phyloP scores from a whole-genome alignment of 2,797 vertebrate genomes.

The Austrolebias charrua region DNA sequence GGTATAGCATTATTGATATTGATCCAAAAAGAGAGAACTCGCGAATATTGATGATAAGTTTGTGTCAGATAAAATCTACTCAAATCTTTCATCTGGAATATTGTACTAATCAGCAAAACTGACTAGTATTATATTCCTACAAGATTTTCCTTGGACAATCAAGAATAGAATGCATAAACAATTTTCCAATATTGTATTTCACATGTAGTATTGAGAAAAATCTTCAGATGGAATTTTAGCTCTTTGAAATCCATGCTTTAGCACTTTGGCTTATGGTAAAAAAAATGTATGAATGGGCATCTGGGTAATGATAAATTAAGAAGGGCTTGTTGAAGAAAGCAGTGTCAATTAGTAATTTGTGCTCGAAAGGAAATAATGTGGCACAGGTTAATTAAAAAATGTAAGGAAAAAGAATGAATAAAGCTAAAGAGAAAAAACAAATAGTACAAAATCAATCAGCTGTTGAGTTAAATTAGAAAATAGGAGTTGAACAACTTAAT shows the following conservation, averaged over 20 bases:
- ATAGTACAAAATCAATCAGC: constrained; percentile 36
- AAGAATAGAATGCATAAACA: no score
- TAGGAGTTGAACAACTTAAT: constrained; percentile 61
- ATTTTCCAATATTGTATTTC: constrained; percentile 47
- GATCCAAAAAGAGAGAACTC: no score
- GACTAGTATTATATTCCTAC: no score
- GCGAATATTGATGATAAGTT: no score
- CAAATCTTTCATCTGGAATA: no score
- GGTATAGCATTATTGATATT: no score
- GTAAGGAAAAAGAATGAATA: constrained; percentile 17
- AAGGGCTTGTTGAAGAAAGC: constrained; percentile 36
- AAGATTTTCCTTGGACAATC: no score
- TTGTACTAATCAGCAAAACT: no score
- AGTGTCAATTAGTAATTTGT: constrained; percentile 7
- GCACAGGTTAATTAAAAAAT: constrained; percentile 18
- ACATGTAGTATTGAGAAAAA: constrained; percentile 46
- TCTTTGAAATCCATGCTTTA: constrained; percentile 31
- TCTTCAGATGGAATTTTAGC: constrained; percentile 38
- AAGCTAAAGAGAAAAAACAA: constrained; percentile 24
- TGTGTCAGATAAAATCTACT: no score
- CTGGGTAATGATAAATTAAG: constrained; percentile 60
- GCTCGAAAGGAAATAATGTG: constrained; percentile 1
- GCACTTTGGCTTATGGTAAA: constrained; percentile 16
- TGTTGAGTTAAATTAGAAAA: constrained; percentile 41
- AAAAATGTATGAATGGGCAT: constrained; percentile 65